A percentile compares a stretch with the other conserved stretches of the same genome.
These are phyloP conservation scores for Oreochromis niloticus DNA, from an alignment of 2,113 vertebrate genomes.

Conservation along the genomic window DNA sequence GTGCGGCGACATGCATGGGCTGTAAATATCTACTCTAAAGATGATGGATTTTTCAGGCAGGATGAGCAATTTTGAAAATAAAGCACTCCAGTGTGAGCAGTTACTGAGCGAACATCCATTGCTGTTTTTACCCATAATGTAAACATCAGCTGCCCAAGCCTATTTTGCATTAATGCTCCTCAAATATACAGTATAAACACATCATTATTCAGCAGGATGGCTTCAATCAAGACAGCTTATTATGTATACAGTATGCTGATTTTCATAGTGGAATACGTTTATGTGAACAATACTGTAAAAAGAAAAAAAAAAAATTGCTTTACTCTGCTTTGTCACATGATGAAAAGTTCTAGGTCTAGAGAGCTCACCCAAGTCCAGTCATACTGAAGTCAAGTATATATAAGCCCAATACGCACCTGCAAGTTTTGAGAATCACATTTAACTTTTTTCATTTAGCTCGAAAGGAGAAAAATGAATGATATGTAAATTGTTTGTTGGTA, in stretches of 20 bases:
- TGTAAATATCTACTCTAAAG: not conserved
- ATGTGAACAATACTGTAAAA: not conserved
- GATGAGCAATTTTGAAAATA: slow-evolving; percentile 30
- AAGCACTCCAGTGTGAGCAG: not conserved
- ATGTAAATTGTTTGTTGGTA: not conserved
- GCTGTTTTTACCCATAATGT: not conserved
- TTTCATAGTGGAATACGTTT: not conserved
- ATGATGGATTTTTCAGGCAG: slow-evolving; percentile 19
- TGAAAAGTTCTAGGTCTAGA: not conserved
- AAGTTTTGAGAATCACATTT: not conserved
- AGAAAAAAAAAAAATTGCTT: not conserved
- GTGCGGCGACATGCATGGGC: not conserved
- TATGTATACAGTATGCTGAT: not conserved
- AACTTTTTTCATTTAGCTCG: not conserved
- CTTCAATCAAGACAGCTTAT: not conserved
- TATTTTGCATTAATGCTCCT: not conserved
- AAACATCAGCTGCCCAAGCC: not conserved
- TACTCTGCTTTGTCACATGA: not conserved
- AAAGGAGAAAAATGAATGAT: not conserved
- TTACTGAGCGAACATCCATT: not conserved
- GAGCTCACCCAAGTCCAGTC: not conserved
- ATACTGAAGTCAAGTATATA: not conserved
- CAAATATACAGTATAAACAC: not conserved
- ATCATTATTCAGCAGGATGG: not conserved
- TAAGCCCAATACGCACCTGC: not conserved